Conservation (phyloP, 2,888 invertebrate species). For the Hymenopus coronatus region DNA sequence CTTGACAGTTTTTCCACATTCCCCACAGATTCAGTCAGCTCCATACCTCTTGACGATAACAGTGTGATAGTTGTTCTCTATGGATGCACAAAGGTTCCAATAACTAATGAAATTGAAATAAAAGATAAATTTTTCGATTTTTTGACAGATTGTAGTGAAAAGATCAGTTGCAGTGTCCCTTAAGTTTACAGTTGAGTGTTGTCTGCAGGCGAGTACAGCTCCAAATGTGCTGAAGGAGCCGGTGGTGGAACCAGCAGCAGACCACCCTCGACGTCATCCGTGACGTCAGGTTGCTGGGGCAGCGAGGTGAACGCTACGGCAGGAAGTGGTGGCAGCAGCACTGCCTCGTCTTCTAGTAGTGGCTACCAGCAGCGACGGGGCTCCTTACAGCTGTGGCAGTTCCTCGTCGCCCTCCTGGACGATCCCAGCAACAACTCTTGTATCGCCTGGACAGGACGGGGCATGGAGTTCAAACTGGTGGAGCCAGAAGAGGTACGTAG, state of each 20-base stretch:
- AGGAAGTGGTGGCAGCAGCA: not conserved
- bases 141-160: not conserved
- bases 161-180: not conserved
- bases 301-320: not conserved
- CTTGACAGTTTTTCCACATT: too few relatives aligned
- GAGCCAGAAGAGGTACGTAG: conserved; percentile 83
- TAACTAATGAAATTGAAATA: too few relatives aligned
- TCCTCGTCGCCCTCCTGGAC: conserved; percentile 78
- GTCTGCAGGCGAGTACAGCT: not conserved
- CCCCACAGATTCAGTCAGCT: too few relatives aligned
- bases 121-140: too few relatives aligned
- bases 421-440: conserved; percentile 71
- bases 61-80: too few relatives aligned
- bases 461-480: conserved; percentile 92
- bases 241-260: conserved; percentile 4
- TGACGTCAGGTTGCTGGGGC: conserved; percentile 22
- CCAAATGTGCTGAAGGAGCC: not conserved
- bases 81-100: too few relatives aligned
- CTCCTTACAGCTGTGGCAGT: conserved; percentile 92
- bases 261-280: conserved; percentile 28
- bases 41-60: too few relatives aligned
- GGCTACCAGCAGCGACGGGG: conserved; percentile 64
- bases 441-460: conserved; percentile 93
- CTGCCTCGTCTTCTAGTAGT: conserved; percentile 3
- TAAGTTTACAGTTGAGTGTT: not conserved